Evolutionary conservation across 2,797 vertebrate genomes (phyloP).

Genomic region (Thripadectes ignobilis): DNA sequence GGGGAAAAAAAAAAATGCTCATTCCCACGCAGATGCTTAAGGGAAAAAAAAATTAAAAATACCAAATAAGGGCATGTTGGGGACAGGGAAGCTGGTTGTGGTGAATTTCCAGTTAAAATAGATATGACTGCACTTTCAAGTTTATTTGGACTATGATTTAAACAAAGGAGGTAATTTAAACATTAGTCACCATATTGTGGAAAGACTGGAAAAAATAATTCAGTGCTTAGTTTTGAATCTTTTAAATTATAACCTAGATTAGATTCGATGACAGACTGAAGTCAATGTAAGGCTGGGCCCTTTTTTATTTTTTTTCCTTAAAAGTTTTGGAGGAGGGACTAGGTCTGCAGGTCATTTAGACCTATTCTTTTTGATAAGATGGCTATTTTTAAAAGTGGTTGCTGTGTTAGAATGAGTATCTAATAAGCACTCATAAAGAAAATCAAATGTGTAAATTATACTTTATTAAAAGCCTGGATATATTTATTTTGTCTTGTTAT

Average conservation of each 20-base stretch:
- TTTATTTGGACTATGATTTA: not conserved
- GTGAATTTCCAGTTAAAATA: slow-evolving; percentile 8
- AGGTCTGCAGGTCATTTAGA: not conserved
- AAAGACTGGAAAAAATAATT: not conserved
- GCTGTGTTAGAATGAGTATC: not conserved
- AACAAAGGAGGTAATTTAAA: slow-evolving; percentile 19
- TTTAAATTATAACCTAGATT: slow-evolving; percentile 22
- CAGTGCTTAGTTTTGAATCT: not conserved
- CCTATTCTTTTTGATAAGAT: not conserved
- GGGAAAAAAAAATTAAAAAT: not conserved
- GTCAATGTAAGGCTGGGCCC: not conserved
- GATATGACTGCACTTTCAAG: not conserved
- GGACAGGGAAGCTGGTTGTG: not conserved
- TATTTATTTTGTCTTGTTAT: not conserved
- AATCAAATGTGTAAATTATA: not conserved
- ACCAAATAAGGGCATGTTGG: not conserved
- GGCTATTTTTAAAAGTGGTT: not conserved
- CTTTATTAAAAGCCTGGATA: not conserved
- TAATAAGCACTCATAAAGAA: not conserved
- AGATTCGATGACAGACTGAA: not conserved
- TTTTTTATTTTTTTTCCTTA: not conserved
- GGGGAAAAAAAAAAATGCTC: not conserved
- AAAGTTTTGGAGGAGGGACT: not conserved
- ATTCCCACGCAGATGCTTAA: not conserved
- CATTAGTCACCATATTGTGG: not conserved